Evolutionary conservation across 2,797 vertebrate species (phyloP).

Genomic region (Brachyalestes nurse): DNA sequence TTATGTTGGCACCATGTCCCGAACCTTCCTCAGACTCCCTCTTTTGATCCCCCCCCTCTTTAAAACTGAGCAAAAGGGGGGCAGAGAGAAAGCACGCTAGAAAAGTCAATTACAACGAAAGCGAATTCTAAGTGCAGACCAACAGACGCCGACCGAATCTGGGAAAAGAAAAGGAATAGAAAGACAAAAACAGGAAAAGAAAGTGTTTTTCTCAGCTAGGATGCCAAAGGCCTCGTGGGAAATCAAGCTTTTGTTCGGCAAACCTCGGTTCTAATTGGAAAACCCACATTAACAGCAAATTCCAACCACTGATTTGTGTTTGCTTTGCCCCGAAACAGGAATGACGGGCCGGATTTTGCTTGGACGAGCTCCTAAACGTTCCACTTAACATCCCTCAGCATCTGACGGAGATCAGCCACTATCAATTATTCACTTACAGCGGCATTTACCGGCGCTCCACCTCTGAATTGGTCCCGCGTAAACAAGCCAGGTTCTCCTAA

Average conservation of each 20-base stretch:
- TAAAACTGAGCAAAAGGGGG: constrained; percentile 60
- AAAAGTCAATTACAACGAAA: constrained; percentile 70
- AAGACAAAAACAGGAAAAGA: not conserved
- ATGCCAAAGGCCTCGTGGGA: constrained; percentile 64
- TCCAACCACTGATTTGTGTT: not conserved
- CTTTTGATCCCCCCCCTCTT: constrained; percentile 56
- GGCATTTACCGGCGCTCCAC: constrained; percentile 71
- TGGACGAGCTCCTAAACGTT: constrained; percentile 62
- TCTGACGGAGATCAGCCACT: constrained; percentile 74
- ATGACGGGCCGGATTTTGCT: constrained; percentile 44
- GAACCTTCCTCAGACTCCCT: constrained; percentile 54
- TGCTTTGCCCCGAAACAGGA: constrained; percentile 35
- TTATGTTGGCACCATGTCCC: constrained; percentile 45
- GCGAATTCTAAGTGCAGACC: constrained; percentile 41
- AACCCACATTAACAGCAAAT: not conserved
- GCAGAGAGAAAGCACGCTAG: constrained; percentile 70
- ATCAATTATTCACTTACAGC: constrained; percentile 77
- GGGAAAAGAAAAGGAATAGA: not conserved
- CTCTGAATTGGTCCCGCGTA: constrained; percentile 59
- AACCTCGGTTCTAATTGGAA: constrained; percentile 49
- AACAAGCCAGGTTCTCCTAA: constrained; percentile 67
- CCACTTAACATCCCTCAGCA: constrained; percentile 63
- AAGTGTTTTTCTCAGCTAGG: not conserved
- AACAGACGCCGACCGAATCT: constrained; percentile 49
- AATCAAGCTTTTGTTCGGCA: constrained; percentile 71